phyloP scores from a whole-genome alignment of 1,140 invertebrate genomes.

The Acromyrmex charruanus region DNA sequence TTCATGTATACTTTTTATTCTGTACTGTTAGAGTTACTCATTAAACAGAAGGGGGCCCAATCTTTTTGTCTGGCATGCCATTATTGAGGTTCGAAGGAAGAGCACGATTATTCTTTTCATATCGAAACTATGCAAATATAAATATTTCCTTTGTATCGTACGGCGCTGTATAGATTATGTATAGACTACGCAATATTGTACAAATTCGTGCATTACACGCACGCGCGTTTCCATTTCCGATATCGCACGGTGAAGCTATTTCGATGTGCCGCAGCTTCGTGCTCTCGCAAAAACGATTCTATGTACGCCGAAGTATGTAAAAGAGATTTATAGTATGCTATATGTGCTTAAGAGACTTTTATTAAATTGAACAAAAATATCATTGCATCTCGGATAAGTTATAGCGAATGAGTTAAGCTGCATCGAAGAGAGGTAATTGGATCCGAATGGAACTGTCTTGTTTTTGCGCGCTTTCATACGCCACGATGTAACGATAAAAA shows the following conservation, averaged over 20 bases:
- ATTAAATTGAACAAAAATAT: constrained; percentile 48
- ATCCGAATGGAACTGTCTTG: constrained; percentile 5
- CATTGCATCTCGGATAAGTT: constrained; percentile 16
- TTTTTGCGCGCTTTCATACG: neutral
- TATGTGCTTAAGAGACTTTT: constrained; percentile 53
- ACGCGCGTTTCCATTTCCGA: neutral
- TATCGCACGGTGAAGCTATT: constrained; percentile 22
- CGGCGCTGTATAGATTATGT: neutral
- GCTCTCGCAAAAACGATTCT: neutral
- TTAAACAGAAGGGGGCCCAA: no score
- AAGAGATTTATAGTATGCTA: constrained; percentile 23
- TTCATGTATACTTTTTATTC: no score
- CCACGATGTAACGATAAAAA: constrained; percentile 9
- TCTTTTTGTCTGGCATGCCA: no score
- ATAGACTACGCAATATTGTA: constrained; percentile 4
- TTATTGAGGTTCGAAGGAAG: neutral
- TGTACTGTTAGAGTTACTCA: no score
- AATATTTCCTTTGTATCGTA: constrained; percentile 18
- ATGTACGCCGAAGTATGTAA: constrained; percentile 7
- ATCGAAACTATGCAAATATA: neutral
- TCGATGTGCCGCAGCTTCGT: neutral
- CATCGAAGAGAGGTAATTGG: constrained; percentile 27
- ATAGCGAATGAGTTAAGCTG: constrained; percentile 26
- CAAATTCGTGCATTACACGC: constrained; percentile 29
- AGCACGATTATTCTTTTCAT: neutral